Percentiles rank a stretch among this genome's conserved stretches.
These are phyloP conservation scores for Accipiter virgatus DNA, from an alignment of 2,113 vertebrate genomes.

Conservation along the genomic window DNA sequence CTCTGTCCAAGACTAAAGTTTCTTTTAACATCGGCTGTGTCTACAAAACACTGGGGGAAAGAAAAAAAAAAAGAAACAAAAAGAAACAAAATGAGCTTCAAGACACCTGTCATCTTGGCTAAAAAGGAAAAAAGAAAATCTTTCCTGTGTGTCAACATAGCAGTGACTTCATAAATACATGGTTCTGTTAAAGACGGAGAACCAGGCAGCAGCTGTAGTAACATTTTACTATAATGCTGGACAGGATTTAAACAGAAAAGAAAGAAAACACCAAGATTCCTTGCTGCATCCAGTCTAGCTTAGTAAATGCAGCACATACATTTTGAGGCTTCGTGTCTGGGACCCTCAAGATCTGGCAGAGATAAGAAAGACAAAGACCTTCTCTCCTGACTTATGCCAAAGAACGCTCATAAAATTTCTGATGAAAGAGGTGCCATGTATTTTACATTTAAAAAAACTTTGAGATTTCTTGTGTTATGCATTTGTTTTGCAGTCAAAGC, in stretches of 20 bases:
- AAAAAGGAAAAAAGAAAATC: not conserved
- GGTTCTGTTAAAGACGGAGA: not conserved
- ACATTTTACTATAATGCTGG: not conserved
- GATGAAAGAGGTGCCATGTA: not conserved
- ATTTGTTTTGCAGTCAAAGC: not conserved
- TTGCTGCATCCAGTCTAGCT: not conserved
- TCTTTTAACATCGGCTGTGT: not conserved
- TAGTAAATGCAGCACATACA: fast-evolving
- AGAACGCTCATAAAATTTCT: not conserved
- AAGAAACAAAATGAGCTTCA: not conserved
- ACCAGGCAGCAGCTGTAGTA: not conserved
- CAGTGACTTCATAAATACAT: not conserved
- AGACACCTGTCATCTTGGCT: not conserved
- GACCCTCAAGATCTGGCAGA: not conserved
- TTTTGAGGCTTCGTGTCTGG: not conserved
- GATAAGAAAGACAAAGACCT: not conserved
- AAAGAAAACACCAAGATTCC: not conserved
- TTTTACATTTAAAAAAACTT: not conserved
- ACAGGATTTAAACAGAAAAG: not conserved
- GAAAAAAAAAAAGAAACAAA: no score
- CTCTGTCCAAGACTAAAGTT: not conserved
- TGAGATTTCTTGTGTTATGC: not conserved
- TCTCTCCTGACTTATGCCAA: not conserved
- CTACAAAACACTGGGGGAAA: not conserved
- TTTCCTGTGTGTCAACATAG: not conserved